Conservation (phyloP, 2,888 invertebrate genomes). For the Galeopsomyia nigrocyanea region DNA sequence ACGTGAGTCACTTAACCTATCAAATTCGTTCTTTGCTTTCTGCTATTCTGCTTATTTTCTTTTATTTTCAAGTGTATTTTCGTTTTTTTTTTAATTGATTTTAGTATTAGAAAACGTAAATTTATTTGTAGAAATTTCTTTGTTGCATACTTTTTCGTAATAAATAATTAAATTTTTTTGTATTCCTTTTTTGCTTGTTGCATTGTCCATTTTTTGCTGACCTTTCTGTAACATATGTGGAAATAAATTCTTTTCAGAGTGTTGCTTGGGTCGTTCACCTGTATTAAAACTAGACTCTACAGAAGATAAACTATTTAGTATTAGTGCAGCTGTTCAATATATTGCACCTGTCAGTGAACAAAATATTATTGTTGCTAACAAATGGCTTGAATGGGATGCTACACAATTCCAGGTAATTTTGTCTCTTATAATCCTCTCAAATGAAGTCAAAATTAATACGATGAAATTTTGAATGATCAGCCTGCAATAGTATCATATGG, state of each 20-base stretch:
- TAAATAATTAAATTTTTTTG: conserved; percentile 13
- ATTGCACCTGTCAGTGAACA: conserved; percentile 72
- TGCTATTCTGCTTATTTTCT: conserved; percentile 14
- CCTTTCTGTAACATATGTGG: not conserved
- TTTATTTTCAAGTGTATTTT: conserved; percentile 12
- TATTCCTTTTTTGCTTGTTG: not conserved
- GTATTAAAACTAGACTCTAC: conserved; percentile 75
- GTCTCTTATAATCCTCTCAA: conserved; percentile 1
- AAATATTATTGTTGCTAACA: conserved; percentile 57
- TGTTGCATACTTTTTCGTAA: too few relatives aligned
- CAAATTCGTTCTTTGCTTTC: conserved; percentile 13
- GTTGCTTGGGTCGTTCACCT: conserved; percentile 74
- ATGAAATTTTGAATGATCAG: conserved; percentile 56
- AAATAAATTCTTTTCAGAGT: conserved; percentile 65
- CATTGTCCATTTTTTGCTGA: conserved; percentile 5
- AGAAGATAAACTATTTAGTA: conserved; percentile 77
- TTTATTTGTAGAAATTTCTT: too few relatives aligned
- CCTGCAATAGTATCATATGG: conserved; percentile 72
- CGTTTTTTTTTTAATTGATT: too few relatives aligned
- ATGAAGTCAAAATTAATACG: not conserved
- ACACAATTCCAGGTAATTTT: conserved; percentile 66
- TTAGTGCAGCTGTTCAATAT: conserved; percentile 79
- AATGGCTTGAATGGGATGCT: conserved; percentile 69
- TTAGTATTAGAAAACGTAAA: too few relatives aligned
- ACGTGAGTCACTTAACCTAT: conserved; percentile 70